Evolutionary conservation across 2,113 vertebrate genomes (phyloP), one percentile per base, ranked within the genome.

Genomic region (Gadus macrocephalus): DNA sequence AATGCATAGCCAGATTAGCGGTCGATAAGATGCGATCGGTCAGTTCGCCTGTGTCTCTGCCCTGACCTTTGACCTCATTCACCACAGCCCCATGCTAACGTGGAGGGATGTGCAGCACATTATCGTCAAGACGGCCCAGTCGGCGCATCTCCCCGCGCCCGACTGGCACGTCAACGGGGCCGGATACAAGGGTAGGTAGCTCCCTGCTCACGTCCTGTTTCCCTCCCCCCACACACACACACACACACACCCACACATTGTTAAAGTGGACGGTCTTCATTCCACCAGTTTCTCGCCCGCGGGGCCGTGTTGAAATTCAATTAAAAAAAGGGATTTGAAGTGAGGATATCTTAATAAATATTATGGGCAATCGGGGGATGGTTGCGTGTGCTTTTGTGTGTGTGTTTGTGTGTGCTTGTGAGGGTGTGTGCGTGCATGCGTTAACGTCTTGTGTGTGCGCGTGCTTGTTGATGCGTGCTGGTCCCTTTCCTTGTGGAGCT

Each of bases 101-200:
- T 99, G 97, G 97, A 95, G 96, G 89, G 96, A 98, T 56, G 92
- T 98, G 77, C 96, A 98, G 85, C 97, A 99, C 89, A 95, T 98
- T 81, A 96, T 98, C 83, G 96, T 98, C 71, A 94, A 83, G 73
- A 97, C 96, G 72, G 96, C 96, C 74, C 94, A 93, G 80, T 81
- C 94, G 72, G 92, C 91, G 89, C 94, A 94, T 85, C 92, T 98
- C 70, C 90, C 81, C 76, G 95, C 95, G 80, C 92, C 93, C 19
- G 96, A 98, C 91, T 99, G 97, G 97, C 93, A 91, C 87, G 90
- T 90, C 64, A 99, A 98, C 85, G 95, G 94, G 58, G 97, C 95
- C 73, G 97, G 97, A 90, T 93, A 94, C 91, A 93, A 92, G 91
- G 97, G 97, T 56, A 56, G 97, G 97, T 56, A 56, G 2, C 4